Base-by-base conservation (phyloP, 1,140 invertebrate species). In the Harlomillsia oculata region DNA sequence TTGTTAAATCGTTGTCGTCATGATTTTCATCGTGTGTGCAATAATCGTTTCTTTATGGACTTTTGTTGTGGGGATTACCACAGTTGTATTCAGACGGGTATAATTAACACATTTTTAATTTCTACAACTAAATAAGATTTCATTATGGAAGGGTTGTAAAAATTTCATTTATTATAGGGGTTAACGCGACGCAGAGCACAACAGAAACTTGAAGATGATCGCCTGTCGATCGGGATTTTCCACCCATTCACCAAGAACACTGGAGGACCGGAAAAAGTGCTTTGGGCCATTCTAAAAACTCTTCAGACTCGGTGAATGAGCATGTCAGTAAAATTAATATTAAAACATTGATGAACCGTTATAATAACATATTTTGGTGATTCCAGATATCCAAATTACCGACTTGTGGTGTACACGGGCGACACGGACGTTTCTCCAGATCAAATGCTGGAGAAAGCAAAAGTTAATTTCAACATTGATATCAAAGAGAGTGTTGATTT, bases 191-290 rank as follows among this genome's bases (percentile, higher is more conserved):
- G 43, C 6, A 60, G 52, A 32, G 13, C 14, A 1, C 16, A 49
- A 21, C 29, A 50, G n/a, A 51, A 44, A 21, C 18, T 29, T 18
- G 23, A 13, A n/a, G 59, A 60, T 49, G 49, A 60, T 3, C 26
- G 59, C 1, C n/a, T 30, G 5, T 60, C 59, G 41, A 77, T 97
- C 43, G 94, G 82, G 1, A 87, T 99, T 70, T 98, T 99, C 72
- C 95, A 99, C 75, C 95, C 95, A 0, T 97, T 97, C 69, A 97
- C 93, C 68, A 93, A 96, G 80, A 88, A 89, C 8, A 95, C 95
- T 1, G 96, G 95, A 26, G 96, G 97, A 1, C 96, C 96, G 6
- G 97, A 99, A 75, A 78, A 94, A 69, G 96, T 99, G 2, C 72
- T 99, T 13, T 99, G 96, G 96, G 81, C 83, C 66, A 90, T 89